Evolutionary conservation across 1,140 invertebrate species (phyloP).

Genomic region (Listronotus oregonensis): DNA sequence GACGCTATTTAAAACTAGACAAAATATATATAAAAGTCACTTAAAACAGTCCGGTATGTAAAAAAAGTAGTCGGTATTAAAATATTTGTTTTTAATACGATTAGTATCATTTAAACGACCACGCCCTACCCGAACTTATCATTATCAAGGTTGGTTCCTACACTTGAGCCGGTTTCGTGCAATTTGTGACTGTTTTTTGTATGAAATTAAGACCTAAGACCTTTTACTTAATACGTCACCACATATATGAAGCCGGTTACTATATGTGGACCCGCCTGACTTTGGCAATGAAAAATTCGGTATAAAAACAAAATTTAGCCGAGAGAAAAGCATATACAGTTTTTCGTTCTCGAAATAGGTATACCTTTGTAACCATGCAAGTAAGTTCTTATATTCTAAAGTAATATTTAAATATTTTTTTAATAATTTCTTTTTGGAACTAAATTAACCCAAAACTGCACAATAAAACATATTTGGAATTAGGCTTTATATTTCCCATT

Average conservation of each 20-base stretch:
- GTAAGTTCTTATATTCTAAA: constrained; percentile 6
- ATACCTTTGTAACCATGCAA: constrained; percentile 24
- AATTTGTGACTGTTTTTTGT: neutral
- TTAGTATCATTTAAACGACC: neutral
- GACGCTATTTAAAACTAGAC: too few relatives aligned
- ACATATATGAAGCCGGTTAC: constrained; percentile 1
- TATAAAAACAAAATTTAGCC: constrained; percentile 19
- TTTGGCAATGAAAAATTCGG: constrained; percentile 13
- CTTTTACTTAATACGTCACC: neutral
- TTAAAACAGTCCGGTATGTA: too few relatives aligned
- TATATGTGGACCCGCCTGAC: neutral
- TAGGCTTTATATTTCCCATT: too few relatives aligned
- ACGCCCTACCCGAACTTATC: constrained; percentile 8
- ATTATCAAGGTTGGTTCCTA: constrained; percentile 13
- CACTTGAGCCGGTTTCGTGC: neutral
- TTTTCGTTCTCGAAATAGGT: constrained; percentile 33
- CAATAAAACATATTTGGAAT: too few relatives aligned
- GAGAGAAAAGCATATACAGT: constrained; percentile 19
- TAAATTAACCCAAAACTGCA: too few relatives aligned
- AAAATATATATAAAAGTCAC: too few relatives aligned
- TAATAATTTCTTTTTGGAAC: too few relatives aligned
- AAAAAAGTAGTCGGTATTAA: neutral
- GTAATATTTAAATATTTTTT: too few relatives aligned
- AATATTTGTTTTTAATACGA: constrained; percentile 2
- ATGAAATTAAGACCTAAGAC: neutral